Conservation (phyloP, 2,888 invertebrate genomes). For the Acleris holmiana region DNA sequence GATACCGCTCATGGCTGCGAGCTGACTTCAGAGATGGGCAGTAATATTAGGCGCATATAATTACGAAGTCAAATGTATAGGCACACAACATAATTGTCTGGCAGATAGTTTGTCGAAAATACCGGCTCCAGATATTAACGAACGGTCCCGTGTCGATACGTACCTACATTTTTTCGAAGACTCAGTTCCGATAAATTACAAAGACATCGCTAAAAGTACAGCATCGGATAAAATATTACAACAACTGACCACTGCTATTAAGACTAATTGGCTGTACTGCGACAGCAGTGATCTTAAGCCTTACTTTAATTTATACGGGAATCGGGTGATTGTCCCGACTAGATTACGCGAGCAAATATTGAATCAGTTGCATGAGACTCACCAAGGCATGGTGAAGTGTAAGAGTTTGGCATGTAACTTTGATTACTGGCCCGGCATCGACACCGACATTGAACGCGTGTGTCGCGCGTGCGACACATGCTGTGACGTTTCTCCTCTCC, state of each 20-base stretch:
- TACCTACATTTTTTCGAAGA: background rate
- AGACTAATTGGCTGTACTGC: conserved; percentile 6
- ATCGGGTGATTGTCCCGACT: background rate
- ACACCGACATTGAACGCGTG: no score
- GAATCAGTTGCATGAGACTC: background rate
- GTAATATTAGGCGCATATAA: no score
- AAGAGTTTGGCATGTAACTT: background rate
- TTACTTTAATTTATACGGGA: background rate
- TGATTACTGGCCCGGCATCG: no score
- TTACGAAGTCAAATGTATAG: no score
- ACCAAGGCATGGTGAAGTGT: background rate
- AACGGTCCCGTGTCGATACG: background rate
- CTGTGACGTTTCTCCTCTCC: no score
- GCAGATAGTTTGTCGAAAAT: no score
- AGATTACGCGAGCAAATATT: background rate
- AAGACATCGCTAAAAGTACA: background rate
- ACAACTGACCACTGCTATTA: background rate
- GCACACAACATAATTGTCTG: no score
- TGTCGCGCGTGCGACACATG: no score
- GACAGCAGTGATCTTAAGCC: background rate
- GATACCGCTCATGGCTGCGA: no score
- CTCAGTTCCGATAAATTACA: background rate
- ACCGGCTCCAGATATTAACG: no score
- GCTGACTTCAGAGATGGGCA: no score
- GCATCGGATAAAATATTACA: background rate